phyloP scores from a whole-genome alignment of 1,140 invertebrate genomes.

The Drosophila subpulchrella region DNA sequence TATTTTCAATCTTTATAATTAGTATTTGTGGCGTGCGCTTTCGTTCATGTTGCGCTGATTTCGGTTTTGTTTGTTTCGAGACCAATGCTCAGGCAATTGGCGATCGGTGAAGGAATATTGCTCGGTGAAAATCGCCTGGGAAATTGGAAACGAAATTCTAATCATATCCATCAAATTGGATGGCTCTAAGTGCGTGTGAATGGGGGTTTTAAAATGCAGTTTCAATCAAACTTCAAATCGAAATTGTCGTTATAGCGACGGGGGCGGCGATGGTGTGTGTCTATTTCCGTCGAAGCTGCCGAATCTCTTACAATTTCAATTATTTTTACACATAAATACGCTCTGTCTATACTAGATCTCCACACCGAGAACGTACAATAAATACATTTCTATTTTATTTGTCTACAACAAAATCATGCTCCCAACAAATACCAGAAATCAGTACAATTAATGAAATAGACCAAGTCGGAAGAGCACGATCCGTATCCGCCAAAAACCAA shows the following conservation, averaged over 20 bases:
- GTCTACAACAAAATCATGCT: conserved; percentile 53
- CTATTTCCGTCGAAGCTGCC: conserved; percentile 82
- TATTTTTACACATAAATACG: conserved; percentile 79
- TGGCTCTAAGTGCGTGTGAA: conserved; percentile 66
- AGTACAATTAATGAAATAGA: conserved; percentile 66
- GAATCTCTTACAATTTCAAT: conserved; percentile 80
- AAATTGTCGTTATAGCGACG: conserved; percentile 12
- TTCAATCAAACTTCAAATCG: conserved; percentile 28
- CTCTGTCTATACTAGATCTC: conserved; percentile 66
- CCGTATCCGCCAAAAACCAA: conserved; percentile 11
- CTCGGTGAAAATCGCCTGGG: conserved; percentile 9
- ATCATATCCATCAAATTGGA: conserved; percentile 14
- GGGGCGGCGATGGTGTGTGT: conserved; percentile 36
- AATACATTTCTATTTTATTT: conserved; percentile 44
- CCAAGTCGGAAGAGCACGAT: conserved; percentile 54
- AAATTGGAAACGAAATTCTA: not conserved
- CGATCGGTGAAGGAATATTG: conserved; percentile 20
- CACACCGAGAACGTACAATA: conserved; percentile 43
- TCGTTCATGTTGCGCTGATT: conserved; percentile 81
- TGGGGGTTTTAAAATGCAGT: conserved; percentile 19
- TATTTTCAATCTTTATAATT: conserved; percentile 83
- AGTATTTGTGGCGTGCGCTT: conserved; percentile 82
- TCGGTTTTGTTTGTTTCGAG: conserved; percentile 64
- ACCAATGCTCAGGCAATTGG: conserved; percentile 33
- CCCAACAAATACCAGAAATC: conserved; percentile 57